A percentile compares a stretch with the other conserved stretches of the same genome.
These are phyloP conservation scores for Anseranas semipalmata DNA, from an alignment of 2,113 vertebrate genomes.

Conservation along the genomic window DNA sequence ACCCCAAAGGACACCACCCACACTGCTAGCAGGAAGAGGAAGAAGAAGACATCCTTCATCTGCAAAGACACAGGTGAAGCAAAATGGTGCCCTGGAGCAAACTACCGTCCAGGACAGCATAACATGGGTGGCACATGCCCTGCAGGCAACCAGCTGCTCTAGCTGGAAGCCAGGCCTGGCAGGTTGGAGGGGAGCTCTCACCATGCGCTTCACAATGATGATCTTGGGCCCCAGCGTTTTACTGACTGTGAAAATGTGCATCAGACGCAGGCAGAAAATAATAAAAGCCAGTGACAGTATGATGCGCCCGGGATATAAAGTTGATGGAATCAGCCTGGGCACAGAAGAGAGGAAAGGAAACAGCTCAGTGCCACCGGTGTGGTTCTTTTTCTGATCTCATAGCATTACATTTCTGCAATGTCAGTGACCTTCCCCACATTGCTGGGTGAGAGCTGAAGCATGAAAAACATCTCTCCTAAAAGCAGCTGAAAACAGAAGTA, in stretches of 20 bases:
- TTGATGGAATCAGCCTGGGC: constrained; percentile 78
- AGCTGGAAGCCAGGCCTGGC: not conserved
- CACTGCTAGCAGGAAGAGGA: constrained; percentile 95
- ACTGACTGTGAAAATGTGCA: constrained; percentile 97
- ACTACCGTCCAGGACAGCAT: fast-evolving
- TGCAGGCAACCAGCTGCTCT: not conserved
- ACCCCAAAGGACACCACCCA: constrained; percentile 97
- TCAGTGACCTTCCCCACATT: not conserved
- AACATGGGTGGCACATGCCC: not conserved
- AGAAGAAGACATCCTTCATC: constrained; percentile 98
- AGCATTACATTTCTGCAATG: not conserved
- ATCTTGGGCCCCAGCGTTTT: constrained; percentile 95
- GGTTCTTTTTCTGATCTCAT: not conserved
- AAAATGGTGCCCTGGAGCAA: not conserved
- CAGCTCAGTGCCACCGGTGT: not conserved
- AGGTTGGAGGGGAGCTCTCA: constrained; percentile 62
- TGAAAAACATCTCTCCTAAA: not conserved
- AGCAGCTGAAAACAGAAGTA: not conserved
- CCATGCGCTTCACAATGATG: constrained; percentile 96
- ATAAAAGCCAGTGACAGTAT: constrained; percentile 92
- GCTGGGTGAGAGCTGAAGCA: fast-evolving
- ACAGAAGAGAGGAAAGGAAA: not conserved
- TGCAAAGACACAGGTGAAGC: constrained; percentile 59
- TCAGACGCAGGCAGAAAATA: constrained; percentile 93
- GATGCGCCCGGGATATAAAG: constrained; percentile 88